Evolutionary conservation across 2,888 invertebrate species (phyloP).

Genomic region (Cataglyphis altisquamis): DNA sequence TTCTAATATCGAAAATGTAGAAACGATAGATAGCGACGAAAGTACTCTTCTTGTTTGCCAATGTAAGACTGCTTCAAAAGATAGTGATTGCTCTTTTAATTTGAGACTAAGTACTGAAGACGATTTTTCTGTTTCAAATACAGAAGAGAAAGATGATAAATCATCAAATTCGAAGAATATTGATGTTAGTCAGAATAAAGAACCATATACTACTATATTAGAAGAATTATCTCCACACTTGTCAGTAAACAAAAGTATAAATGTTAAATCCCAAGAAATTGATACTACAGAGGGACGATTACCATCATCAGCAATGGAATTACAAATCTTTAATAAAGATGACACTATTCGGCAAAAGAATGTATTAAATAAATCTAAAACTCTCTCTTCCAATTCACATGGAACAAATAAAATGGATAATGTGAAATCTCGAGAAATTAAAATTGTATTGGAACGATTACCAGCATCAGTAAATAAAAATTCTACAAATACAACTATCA

Average conservation of each 20-base stretch:
- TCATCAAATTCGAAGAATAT: not conserved
- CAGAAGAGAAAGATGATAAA: not conserved
- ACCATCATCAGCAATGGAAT: not conserved
- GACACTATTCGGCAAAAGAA: not conserved
- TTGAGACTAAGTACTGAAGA: not conserved
- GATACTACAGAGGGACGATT: not conserved
- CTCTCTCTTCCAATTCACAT: not conserved
- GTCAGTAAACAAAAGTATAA: not conserved
- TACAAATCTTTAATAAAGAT: not conserved
- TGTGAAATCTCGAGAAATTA: slow-evolving; percentile 4
- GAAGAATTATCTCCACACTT: not conserved
- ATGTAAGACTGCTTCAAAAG: slow-evolving; percentile 46
- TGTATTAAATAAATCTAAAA: not conserved
- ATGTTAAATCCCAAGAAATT: not conserved
- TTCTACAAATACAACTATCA: not conserved
- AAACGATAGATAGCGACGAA: slow-evolving; percentile 67
- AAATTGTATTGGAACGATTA: slow-evolving; percentile 23
- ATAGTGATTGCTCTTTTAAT: not conserved
- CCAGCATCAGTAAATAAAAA: not conserved
- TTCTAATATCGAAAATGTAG: not conserved
- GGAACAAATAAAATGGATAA: not conserved
- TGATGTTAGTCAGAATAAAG: not conserved
- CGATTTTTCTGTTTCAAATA: not conserved
- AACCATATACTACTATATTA: not conserved
- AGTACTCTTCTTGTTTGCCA: slow-evolving; percentile 72